Percentiles rank a stretch among this genome's conserved stretches.
phyloP scores from a whole-genome alignment of 2,113 vertebrate genomes.

The Sorex araneus region DNA sequence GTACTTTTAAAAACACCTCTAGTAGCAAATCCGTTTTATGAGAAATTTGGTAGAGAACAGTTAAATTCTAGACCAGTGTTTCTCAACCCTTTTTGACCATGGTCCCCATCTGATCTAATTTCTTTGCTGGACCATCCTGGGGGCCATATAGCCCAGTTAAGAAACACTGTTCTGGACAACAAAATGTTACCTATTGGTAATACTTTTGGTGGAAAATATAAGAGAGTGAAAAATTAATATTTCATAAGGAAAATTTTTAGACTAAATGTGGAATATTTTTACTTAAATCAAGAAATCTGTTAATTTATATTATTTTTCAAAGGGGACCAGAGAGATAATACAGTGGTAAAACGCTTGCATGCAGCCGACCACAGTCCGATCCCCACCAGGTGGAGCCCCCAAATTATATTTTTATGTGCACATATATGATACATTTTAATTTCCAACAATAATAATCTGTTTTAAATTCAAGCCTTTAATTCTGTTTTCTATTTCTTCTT shows the following conservation, averaged over 20 bases:
- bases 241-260: conserved; percentile 57
- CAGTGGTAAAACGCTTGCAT: too few species aligned
- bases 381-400: background rate
- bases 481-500: background rate
- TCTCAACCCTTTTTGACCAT: too few species aligned
- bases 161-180: background rate
- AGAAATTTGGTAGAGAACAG: conserved; percentile 14
- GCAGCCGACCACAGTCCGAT: too few species aligned
- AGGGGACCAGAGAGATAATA: too few species aligned
- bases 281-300: background rate
- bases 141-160: too few species aligned
- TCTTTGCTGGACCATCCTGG: too few species aligned
- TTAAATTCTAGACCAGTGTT: background rate
- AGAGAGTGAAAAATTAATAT: conserved; percentile 2
- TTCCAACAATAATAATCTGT: background rate
- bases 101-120: too few species aligned
- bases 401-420: background rate
- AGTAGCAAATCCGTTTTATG: conserved; percentile 30
- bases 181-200: background rate
- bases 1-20: conserved; percentile 22
- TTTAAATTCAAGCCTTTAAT: conserved; percentile 50
- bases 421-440: conserved; percentile 47
- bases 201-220: conserved; percentile 41
- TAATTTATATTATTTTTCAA: too few species aligned
- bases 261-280: conserved; percentile 53